These are phyloP conservation scores for Thamnophis sirtalis DNA, from an alignment of 2,113 vertebrate genomes.

Conservation along the genomic window DNA sequence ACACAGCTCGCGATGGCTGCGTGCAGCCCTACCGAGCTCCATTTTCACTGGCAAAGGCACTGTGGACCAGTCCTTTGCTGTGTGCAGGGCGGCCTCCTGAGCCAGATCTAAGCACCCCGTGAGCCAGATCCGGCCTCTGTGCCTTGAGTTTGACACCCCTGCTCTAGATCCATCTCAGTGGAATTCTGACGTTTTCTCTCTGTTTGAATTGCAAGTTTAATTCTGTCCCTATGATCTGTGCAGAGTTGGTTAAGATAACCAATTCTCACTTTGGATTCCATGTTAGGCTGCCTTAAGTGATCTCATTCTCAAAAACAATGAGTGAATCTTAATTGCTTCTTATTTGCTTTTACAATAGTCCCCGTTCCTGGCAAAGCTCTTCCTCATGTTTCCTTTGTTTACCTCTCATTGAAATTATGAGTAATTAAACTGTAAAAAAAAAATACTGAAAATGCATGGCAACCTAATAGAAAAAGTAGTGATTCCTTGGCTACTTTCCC, in stretches of 20 bases:
- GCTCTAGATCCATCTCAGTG: neutral
- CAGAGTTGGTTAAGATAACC: neutral
- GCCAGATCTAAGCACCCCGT: too few species aligned
- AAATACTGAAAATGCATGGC: neutral
- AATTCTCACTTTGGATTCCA: neutral
- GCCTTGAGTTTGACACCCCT: too few species aligned
- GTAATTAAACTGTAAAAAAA: neutral
- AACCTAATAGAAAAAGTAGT: neutral
- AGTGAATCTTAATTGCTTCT: neutral
- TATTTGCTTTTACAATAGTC: neutral
- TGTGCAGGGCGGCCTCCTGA: too few species aligned
- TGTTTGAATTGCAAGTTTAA: neutral
- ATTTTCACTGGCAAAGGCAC: too few species aligned
- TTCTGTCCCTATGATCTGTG: neutral
- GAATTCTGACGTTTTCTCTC: neutral
- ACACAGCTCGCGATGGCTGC: too few species aligned
- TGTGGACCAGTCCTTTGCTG: too few species aligned
- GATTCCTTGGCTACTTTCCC: neutral
- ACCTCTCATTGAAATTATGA: neutral
- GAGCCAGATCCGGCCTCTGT: accelerated
- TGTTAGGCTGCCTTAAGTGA: neutral
- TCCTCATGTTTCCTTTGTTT: neutral
- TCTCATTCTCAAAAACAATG: neutral
- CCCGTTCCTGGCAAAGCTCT: neutral
- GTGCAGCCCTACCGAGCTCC: too few species aligned